Evolutionary conservation across 1,140 invertebrate species (phyloP).

Genomic region (Drosophila dunni): DNA sequence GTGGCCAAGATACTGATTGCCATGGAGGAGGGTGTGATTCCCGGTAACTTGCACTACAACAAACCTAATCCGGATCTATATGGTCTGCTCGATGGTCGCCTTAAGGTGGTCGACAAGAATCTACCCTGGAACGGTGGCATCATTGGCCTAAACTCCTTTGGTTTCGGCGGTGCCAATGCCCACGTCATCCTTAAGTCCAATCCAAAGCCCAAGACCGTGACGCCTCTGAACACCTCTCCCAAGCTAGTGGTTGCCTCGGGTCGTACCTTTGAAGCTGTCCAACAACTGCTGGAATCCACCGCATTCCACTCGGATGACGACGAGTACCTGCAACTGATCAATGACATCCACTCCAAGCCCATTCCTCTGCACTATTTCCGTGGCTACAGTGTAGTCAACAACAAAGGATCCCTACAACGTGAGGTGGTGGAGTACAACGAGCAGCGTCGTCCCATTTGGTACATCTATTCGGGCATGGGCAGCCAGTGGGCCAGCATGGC

Average conservation of each 20-base stretch:
- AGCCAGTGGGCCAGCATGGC: conserved; percentile 98
- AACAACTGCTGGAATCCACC: conserved; percentile 88
- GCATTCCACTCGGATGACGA: conserved; percentile 88
- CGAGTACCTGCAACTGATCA: conserved; percentile 91
- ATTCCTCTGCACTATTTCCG: conserved; percentile 90
- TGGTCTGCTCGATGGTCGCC: conserved; percentile 92
- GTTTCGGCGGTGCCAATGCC: conserved; percentile 98
- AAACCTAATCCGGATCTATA: conserved; percentile 95
- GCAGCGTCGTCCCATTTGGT: conserved; percentile 94
- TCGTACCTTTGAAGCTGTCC: conserved; percentile 92
- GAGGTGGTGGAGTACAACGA: conserved; percentile 83
- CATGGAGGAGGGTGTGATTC: conserved; percentile 94
- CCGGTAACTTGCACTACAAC: conserved; percentile 95
- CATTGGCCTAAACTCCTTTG: conserved; percentile 97
- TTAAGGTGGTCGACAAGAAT: conserved; percentile 94
- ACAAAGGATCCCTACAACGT: conserved; percentile 68
- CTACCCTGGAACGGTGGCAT: conserved; percentile 93
- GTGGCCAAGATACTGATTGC: conserved; percentile 96
- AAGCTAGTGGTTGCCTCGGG: conserved; percentile 92
- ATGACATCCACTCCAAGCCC: conserved; percentile 89
- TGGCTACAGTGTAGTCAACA: conserved; percentile 91
- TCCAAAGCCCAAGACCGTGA: conserved; percentile 88
- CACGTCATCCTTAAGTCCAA: conserved; percentile 94
- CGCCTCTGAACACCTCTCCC: conserved; percentile 86
- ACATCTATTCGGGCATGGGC: conserved; percentile 98